phyloP scores from a whole-genome alignment of 2,113 vertebrate species.

The Pogonocichla stellata region DNA sequence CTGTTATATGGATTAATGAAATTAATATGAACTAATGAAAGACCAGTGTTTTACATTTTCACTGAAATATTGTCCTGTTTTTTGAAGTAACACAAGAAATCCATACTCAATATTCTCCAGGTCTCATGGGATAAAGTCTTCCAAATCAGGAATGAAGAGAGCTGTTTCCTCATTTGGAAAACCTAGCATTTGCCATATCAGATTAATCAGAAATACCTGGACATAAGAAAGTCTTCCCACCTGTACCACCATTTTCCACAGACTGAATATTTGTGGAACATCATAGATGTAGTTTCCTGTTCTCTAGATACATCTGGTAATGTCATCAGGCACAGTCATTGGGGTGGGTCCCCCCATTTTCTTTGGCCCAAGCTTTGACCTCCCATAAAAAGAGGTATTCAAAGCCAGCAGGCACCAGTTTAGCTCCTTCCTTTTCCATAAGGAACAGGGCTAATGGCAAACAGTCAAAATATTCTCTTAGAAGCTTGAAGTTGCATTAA shows the following conservation, averaged over 20 bases:
- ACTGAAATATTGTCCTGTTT: not conserved
- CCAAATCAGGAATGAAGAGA: not conserved
- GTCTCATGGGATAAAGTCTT: not conserved
- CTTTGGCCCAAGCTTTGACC: constrained; percentile 40
- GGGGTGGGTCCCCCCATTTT: constrained; percentile 35
- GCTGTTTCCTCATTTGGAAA: not conserved
- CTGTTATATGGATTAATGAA: not conserved
- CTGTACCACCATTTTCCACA: not conserved
- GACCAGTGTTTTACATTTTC: not conserved
- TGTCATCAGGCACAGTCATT: constrained; percentile 6
- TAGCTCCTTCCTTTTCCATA: constrained; percentile 27
- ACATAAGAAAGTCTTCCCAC: not conserved
- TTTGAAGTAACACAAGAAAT: not conserved
- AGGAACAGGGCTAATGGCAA: constrained; percentile 31
- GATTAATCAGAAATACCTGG: not conserved
- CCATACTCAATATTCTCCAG: not conserved
- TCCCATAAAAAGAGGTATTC: constrained; percentile 9
- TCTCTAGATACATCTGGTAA: constrained; percentile 13
- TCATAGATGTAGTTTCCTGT: not conserved
- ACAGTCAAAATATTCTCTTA: constrained; percentile 41
- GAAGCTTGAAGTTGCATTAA: constrained; percentile 43
- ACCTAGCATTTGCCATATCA: not conserved
- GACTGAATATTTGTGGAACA: not conserved
- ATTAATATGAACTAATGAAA: not conserved
- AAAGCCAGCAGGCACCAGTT: constrained; percentile 2